Evolutionary conservation across 2,888 invertebrate genomes (phyloP).

Genomic region (Piscicola geometra): DNA sequence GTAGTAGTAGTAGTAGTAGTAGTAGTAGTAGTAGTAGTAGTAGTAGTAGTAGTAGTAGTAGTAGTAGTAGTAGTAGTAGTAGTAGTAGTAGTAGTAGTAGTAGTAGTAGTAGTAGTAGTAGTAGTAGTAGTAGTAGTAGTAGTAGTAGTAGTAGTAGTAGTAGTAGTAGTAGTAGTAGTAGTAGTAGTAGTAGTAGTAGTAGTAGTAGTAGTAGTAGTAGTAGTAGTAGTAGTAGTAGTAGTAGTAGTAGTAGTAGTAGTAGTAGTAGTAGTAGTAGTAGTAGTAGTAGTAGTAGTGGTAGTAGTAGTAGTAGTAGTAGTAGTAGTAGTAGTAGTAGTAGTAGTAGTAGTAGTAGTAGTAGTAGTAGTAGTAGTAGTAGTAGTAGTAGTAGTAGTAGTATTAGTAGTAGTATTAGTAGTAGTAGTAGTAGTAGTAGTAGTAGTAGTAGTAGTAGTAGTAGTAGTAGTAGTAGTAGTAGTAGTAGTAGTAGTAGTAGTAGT

Average conservation of each 20-base stretch:
- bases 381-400: constrained; percentile 30
- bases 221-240: constrained; percentile 14
- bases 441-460: constrained; percentile 28
- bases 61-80: constrained; percentile 6
- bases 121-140: constrained; percentile 21
- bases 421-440: constrained; percentile 26
- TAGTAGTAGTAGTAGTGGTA: constrained; percentile 25
- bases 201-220: constrained; percentile 22
- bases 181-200: constrained; percentile 20
- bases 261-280: constrained; percentile 8
- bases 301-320: constrained; percentile 30
- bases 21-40: constrained; percentile 6
- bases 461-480: constrained; percentile 28
- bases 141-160: constrained; percentile 27
- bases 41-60: constrained; percentile 4
- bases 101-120: constrained; percentile 15
- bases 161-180: constrained; percentile 14
- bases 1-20: background rate
- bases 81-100: background rate
- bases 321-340: constrained; percentile 31
- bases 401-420: constrained; percentile 30
- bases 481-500: constrained; percentile 34
- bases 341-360: constrained; percentile 29
- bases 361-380: constrained; percentile 31
- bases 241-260: background rate